phyloP scores from a whole-genome alignment of 92 coral and sea anemone genomes.

The Zoanthus sociatus region DNA sequence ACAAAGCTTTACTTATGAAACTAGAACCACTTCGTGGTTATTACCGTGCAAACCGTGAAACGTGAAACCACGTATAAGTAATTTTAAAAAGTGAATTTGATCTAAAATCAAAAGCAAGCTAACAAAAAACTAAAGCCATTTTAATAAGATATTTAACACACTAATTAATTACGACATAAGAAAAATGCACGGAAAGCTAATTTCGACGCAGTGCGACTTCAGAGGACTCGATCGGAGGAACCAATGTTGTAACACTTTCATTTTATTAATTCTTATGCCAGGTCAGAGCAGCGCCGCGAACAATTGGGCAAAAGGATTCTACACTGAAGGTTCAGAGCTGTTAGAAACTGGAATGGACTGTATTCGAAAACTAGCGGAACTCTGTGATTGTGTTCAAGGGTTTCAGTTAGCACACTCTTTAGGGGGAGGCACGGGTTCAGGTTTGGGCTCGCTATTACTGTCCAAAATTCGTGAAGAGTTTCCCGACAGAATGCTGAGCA shows the following conservation, averaged over 20 bases:
- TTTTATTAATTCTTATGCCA: constrained; percentile 12
- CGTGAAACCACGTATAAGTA: no score
- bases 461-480: constrained; percentile 92
- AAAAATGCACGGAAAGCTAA: no score
- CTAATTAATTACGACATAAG: no score
- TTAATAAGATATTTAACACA: no score
- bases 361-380: constrained; percentile 84
- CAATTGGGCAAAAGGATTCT: constrained; percentile 95
- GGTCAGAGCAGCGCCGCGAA: constrained; percentile 93
- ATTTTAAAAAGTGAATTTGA: no score
- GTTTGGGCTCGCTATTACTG: constrained; percentile 82
- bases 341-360: constrained; percentile 91
- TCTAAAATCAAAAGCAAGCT: no score
- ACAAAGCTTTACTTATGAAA: no score
- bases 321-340: constrained; percentile 92
- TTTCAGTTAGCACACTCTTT: constrained; percentile 90
- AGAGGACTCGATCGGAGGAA: background rate
- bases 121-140: no score
- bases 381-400: constrained; percentile 91
- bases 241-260: background rate
- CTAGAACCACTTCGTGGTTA: no score
- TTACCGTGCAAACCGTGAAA: no score
- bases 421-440: constrained; percentile 95
- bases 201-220: no score
- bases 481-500: constrained; percentile 88